These are phyloP conservation scores for Protonibea diacanthus DNA, from an alignment of 2,797 vertebrate species.

Conservation along the genomic window DNA sequence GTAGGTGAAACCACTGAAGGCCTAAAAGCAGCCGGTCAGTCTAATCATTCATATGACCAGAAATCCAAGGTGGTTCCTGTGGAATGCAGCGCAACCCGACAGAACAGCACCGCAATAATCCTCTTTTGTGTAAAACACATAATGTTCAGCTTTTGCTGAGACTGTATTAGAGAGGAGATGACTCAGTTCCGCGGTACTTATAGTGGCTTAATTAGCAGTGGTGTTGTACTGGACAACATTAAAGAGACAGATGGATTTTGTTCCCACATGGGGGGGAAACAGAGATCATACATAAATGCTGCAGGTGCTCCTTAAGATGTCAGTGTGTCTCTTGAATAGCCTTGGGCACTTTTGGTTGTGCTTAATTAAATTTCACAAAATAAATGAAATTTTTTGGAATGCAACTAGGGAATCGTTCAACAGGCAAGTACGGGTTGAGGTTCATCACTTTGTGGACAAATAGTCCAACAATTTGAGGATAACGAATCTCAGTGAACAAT, in stretches of 20 bases:
- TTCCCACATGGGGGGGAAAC: background rate
- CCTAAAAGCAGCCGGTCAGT: background rate
- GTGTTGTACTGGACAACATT: background rate
- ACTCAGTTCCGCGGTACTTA: background rate
- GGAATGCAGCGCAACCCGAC: background rate
- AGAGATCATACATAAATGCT: background rate
- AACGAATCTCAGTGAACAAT: no score
- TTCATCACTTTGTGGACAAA: no score
- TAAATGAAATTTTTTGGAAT: background rate
- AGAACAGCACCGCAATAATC: background rate
- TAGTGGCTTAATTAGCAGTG: background rate
- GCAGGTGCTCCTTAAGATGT: background rate
- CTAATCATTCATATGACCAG: background rate
- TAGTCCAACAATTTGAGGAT: no score
- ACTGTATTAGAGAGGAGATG: background rate
- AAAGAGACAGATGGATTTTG: background rate
- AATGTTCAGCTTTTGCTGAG: background rate
- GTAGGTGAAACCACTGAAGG: slow-evolving; percentile 5
- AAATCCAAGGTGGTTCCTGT: background rate
- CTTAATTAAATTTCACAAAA: no score
- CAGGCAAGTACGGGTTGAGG: no score
- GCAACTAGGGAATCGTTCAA: background rate
- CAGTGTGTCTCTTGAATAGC: background rate
- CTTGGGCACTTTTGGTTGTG: background rate
- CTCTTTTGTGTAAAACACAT: background rate